Conservation (phyloP, 2,113 vertebrate genomes). For the Turdus rufiventris region DNA sequence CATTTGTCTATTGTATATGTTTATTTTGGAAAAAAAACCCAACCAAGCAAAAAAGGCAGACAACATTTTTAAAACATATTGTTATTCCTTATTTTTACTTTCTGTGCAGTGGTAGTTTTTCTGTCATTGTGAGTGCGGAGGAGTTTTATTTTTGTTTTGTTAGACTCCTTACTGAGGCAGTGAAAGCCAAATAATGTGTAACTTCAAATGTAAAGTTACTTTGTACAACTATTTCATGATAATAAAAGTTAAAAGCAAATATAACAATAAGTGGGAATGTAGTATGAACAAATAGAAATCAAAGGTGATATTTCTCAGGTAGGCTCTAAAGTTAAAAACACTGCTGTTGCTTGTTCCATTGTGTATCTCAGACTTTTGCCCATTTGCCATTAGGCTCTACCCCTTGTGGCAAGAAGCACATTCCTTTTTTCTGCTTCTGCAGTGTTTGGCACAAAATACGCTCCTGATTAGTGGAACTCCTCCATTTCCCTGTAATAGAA, state of each 20-base stretch:
- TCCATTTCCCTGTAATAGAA: background rate
- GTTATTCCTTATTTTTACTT: background rate
- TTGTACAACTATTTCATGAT: background rate
- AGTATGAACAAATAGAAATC: background rate
- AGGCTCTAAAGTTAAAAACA: background rate
- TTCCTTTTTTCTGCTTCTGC: background rate
- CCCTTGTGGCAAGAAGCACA: background rate
- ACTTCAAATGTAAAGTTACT: background rate
- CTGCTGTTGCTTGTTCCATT: background rate
- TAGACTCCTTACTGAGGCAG: background rate
- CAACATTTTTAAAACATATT: background rate
- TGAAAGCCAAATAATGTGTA: background rate
- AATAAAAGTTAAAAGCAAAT: background rate
- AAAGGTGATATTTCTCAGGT: background rate
- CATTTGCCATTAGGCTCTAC: background rate
- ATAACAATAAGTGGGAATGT: background rate
- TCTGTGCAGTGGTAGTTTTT: background rate
- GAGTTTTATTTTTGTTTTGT: background rate
- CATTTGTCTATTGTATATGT: background rate
- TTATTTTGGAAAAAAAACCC: background rate
- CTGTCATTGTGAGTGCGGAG: background rate
- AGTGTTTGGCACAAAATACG: background rate
- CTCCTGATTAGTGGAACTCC: background rate
- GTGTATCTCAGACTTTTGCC: background rate
- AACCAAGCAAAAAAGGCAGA: background rate